Conservation (phyloP, 2,113 vertebrate genomes). For the Mirounga angustirostris region DNA sequence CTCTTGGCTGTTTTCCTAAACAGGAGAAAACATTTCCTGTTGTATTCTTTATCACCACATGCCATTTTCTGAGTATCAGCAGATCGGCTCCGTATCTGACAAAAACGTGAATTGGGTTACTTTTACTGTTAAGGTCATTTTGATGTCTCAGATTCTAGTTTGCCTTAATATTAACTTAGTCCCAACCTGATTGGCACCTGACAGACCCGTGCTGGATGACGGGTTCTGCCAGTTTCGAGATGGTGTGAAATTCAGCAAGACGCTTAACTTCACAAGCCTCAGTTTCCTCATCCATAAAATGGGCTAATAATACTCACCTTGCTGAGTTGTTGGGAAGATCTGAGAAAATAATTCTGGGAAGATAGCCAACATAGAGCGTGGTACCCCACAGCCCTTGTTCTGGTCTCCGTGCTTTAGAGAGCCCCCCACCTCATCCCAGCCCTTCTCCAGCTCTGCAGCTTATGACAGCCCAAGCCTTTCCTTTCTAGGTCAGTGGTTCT, state of each 20-base stretch:
- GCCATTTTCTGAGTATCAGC: not conserved
- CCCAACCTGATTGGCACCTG: not conserved
- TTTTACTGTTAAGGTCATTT: not conserved
- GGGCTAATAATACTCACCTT: not conserved
- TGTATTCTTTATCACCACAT: not conserved
- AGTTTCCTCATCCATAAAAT: not conserved
- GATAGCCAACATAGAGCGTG: not conserved
- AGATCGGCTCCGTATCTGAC: not conserved
- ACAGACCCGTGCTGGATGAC: not conserved
- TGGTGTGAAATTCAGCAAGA: not conserved
- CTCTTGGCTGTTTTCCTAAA: not conserved
- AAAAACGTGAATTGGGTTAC: not conserved
- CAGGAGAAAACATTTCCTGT: not conserved
- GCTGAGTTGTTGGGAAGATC: not conserved
- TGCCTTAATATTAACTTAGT: not conserved
- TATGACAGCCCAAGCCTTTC: not conserved
- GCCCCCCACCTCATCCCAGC: fast-evolving
- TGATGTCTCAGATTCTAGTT: not conserved
- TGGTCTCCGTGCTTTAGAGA: not conserved
- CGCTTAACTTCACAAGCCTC: not conserved
- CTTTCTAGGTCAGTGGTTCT: not conserved
- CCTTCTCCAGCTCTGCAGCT: not conserved
- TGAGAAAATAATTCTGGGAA: constrained; percentile 8
- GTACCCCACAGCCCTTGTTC: not conserved
- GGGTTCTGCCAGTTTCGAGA: not conserved